phyloP scores from a whole-genome alignment of 1,140 invertebrate species.

The Zaprionus capensis region DNA sequence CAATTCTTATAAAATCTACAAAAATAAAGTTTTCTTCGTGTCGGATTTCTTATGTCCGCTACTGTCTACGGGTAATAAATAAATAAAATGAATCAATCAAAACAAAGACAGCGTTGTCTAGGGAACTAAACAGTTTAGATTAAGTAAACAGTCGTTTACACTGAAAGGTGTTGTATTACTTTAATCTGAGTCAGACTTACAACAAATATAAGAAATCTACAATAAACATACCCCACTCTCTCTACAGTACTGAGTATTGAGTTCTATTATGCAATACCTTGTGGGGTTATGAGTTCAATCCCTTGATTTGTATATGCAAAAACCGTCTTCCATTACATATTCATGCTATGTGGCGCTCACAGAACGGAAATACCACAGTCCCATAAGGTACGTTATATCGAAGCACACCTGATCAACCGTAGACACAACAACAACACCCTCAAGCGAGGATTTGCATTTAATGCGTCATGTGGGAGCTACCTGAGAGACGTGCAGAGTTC shows the following conservation, averaged over 20 bases:
- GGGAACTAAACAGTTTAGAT: no score
- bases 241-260: neutral
- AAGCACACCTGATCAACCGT: constrained; percentile 8
- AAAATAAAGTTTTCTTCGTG: no score
- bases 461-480: constrained; percentile 31
- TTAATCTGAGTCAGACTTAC: no score
- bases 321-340: neutral
- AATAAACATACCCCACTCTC: neutral
- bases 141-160: no score
- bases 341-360: neutral
- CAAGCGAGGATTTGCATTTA: constrained; percentile 53
- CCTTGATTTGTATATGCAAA: neutral
- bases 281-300: neutral
- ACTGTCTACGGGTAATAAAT: no score
- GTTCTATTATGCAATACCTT: neutral
- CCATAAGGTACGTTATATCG: neutral
- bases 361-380: constrained; percentile 16
- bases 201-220: no score
- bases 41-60: no score
- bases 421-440: constrained; percentile 32
- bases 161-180: no score
- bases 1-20: no score
- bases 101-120: no score
- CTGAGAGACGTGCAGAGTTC: neutral
- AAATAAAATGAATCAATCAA: no score